Base-by-base conservation (phyloP, 2,888 invertebrate genomes). In the Diadegma fenestrale region DNA sequence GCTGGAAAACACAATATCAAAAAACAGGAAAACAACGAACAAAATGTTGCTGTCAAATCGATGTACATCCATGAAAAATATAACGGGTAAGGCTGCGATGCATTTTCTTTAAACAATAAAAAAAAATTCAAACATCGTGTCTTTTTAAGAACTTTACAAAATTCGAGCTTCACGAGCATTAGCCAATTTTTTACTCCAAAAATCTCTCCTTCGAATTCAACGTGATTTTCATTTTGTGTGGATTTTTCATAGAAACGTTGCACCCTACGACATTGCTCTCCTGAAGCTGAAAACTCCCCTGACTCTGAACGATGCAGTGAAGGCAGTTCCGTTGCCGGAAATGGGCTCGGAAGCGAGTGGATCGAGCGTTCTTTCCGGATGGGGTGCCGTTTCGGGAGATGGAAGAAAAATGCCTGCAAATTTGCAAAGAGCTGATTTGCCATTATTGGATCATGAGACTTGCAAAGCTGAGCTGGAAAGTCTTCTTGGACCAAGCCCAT, bases 1-100 rank as follows among this genome's bases (percentile, higher is more conserved):
- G 95, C 95, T 0, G 95, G 95, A 41, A 95, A 95, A 0, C 95
- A 95, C 89, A 94, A 94, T 68, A 93, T 95, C 0, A 75, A 72
- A 5, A 8, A 12, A 1, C 66, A n/a, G 14, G 91, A 91, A 66
- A 93, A 90, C 1, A 89, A 92, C 0, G 95, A 95, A 90, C 91
- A 92, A 80, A 30, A 76, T 0, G 78, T 88, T 33, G 17, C 19
- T 1, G 90, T 94, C 30, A 89, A 90, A 22, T 90, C 90, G 12
- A 90, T 90, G n/a, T 89, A 90, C n/a, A 90, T 89, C 14, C 92
- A 92, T 10, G 7, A 88, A 94, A 1, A 94, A 94, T 0, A 58
- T 10, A 0, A 90, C 90, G 37, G 94, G 94, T 45, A 82, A 93
- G 6, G 94, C 5, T 93, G n/a, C n/a, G 86, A 94, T 94, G 77